These are phyloP conservation scores for Pseudanteris insignis DNA, from an alignment of 2,888 invertebrate species.

Conservation along the genomic window DNA sequence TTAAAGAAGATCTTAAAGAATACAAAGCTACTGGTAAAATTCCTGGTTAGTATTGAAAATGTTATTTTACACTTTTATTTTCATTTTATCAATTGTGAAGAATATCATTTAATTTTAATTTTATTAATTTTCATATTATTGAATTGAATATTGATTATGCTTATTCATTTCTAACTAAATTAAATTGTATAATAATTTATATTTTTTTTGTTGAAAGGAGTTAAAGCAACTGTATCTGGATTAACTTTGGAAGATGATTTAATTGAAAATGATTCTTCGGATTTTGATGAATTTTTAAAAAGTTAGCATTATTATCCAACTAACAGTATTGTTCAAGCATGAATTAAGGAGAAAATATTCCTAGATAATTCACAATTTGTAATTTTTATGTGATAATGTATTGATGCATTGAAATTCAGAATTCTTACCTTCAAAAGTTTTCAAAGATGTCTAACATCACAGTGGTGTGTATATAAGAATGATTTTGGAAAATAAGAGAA, in stretches of 20 bases:
- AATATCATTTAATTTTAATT: constrained; percentile 1
- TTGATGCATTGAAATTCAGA: constrained; percentile 11
- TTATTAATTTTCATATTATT: constrained; percentile 5
- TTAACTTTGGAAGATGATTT: constrained; percentile 74
- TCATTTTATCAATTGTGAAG: too few relatives aligned
- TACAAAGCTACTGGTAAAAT: constrained; percentile 73
- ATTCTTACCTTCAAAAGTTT: not conserved
- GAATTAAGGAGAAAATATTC: not conserved
- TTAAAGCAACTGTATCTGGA: constrained; percentile 55
- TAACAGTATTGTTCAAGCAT: not conserved
- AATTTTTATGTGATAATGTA: constrained; percentile 15
- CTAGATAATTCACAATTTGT: not conserved
- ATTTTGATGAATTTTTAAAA: constrained; percentile 73
- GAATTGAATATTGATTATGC: too few relatives aligned
- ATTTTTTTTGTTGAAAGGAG: constrained; percentile 47
- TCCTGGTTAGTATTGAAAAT: constrained; percentile 70
- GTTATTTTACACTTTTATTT: constrained; percentile 2
- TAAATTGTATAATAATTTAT: too few relatives aligned
- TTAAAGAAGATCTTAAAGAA: constrained; percentile 74
- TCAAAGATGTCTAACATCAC: too few relatives aligned
- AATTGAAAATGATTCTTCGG: constrained; percentile 71
- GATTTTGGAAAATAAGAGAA: too few relatives aligned
- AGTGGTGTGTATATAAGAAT: too few relatives aligned
- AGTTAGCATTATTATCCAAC: constrained; percentile 51
- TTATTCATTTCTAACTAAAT: too few relatives aligned